phyloP scores from a whole-genome alignment of 2,113 vertebrate species.

The Sorex araneus region DNA sequence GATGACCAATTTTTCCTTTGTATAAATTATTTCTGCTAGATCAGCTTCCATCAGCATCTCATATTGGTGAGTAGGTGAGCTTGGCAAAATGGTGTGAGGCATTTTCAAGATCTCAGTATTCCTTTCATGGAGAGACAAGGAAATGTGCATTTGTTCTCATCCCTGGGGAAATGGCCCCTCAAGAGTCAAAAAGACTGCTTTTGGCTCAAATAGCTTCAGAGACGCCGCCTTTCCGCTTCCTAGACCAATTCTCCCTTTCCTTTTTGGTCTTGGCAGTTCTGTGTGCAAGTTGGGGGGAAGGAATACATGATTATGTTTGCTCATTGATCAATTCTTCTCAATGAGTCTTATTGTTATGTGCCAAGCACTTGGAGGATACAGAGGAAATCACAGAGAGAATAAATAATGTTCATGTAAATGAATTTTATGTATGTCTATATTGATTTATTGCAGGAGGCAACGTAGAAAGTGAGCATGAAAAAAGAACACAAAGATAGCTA shows the following conservation, averaged over 20 bases:
- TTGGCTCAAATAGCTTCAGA: background rate
- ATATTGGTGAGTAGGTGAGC: background rate
- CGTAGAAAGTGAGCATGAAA: constrained; percentile 27
- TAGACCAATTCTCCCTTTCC: background rate
- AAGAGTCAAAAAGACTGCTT: constrained; percentile 30
- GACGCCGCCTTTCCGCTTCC: background rate
- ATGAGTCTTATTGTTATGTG: constrained; percentile 4
- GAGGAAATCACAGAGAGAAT: background rate
- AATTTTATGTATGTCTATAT: background rate
- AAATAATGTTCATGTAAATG: background rate
- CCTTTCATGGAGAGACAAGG: constrained; percentile 33
- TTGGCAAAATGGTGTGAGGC: background rate
- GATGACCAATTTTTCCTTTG: constrained; percentile 21
- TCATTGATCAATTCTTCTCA: background rate
- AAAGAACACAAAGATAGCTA: background rate
- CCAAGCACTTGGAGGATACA: constrained; percentile 21
- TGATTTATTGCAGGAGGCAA: constrained; percentile 7
- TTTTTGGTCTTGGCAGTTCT: background rate
- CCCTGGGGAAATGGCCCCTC: background rate
- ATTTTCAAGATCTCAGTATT: constrained; percentile 49
- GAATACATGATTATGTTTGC: background rate
- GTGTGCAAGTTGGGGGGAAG: background rate
- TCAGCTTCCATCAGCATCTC: background rate
- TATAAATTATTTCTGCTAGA: constrained; percentile 32
- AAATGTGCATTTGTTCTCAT: background rate